Evolutionary conservation across 2,888 invertebrate species (phyloP), one percentile per base, ranked within the genome.

Genomic region (Chymomyza procnemis): DNA sequence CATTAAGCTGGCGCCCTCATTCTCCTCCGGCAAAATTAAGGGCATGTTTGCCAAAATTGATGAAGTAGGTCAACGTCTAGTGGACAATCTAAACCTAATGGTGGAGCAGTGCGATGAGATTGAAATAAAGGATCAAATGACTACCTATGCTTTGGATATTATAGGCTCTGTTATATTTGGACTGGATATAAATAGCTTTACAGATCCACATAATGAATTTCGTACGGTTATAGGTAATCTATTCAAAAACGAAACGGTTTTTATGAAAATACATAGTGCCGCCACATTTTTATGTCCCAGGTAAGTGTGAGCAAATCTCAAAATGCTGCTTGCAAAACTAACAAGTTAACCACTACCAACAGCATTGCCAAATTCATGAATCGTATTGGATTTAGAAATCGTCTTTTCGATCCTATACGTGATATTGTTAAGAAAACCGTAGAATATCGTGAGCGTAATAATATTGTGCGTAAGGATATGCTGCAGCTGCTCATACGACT

Each of bases 1-100:
- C 18, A 74, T 92, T 0, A 94, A 94, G 79, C 90, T 95, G 80
- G 92, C 94, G 1, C 93, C 94, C 0, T 92, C 93, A 0, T 95
- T 94, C 84, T 93, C 94, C 0, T 92, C 94, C 0, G 93, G 93
- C 12, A 94, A 94, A 88, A 86, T 95, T 56, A 94, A 93, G 85
- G 92, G 90, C 3, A 93, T 94, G 93, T 94, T 93, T 79, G 91
- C 91, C 0, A 92, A 93, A 0, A 92, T 94, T 14, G 91, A 93
- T 57, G 90, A 92, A 21, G 92, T 93, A 57, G 93, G 93, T 0
- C 87, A 91, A 16, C 91, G 92, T 67, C 92, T 94, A 75, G 80
- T 91, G 1, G 79, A 88, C 2, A 91, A 92, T 64, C 89, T 92
- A 5, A 89, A 92, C 34, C 18, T n/a, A 70, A 85, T 46, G 64